phyloP scores from a whole-genome alignment of 2,888 invertebrate genomes.

The Ferrisia virgata region DNA sequence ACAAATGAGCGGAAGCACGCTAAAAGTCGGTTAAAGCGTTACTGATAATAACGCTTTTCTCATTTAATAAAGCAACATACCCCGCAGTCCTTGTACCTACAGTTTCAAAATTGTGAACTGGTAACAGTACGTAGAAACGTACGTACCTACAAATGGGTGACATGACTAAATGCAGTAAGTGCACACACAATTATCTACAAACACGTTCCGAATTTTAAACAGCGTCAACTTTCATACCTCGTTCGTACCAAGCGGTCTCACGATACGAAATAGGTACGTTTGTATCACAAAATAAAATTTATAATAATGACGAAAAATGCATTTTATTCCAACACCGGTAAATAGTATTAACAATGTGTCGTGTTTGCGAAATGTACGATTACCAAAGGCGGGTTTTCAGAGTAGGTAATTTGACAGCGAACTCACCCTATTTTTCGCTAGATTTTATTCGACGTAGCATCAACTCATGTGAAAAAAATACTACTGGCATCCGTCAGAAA shows the following conservation, averaged over 20 bases:
- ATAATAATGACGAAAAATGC: not conserved
- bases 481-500: no score
- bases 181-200: not conserved
- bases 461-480: no score
- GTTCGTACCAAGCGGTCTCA: not conserved
- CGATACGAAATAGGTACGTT: not conserved
- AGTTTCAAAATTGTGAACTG: not conserved
- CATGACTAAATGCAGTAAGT: slow-evolving; percentile 4
- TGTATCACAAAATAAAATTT: not conserved
- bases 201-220: not conserved
- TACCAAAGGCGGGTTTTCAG: not conserved
- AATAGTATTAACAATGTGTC: not conserved
- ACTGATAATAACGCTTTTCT: not conserved
- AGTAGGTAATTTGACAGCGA: not conserved
- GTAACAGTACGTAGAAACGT: no score
- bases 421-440: not conserved
- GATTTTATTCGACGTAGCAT: not conserved
- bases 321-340: not conserved
- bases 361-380: not conserved
- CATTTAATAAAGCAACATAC: not conserved
- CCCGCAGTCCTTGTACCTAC: not conserved
- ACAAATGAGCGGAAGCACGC: slow-evolving; percentile 17
- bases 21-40: not conserved
- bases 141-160: slow-evolving; percentile 17
- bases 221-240: not conserved